These are phyloP conservation scores for Theropithecus gelada DNA, from an alignment of 2,113 vertebrate genomes.

Conservation along the genomic window DNA sequence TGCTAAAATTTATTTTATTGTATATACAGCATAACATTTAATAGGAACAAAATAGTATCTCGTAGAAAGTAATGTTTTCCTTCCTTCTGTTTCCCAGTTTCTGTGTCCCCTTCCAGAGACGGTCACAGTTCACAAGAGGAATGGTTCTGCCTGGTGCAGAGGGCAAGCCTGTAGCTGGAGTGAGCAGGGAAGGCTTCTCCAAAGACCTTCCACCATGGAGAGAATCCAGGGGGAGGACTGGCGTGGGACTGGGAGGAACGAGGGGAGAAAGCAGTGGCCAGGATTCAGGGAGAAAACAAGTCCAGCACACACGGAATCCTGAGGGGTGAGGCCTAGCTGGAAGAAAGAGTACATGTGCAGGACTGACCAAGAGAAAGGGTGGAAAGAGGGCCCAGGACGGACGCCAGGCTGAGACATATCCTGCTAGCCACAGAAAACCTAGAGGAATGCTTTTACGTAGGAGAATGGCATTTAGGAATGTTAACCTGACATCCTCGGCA, in stretches of 20 bases:
- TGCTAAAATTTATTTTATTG: not conserved
- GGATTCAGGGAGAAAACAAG: not conserved
- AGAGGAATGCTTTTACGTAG: not conserved
- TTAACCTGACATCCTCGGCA: not conserved
- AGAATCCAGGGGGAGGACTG: not conserved
- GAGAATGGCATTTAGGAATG: not conserved
- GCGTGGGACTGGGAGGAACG: accelerated
- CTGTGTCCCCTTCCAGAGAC: not conserved
- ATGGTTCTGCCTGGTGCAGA: not conserved
- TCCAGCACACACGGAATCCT: accelerated
- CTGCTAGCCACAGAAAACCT: not conserved
- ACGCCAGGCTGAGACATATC: not conserved
- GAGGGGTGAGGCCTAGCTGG: not conserved
- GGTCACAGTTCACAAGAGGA: not conserved
- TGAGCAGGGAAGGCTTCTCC: not conserved
- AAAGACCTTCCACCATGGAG: not conserved
- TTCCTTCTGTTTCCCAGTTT: not conserved
- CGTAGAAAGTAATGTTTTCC: not conserved
- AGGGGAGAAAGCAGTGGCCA: not conserved
- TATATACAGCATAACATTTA: not conserved
- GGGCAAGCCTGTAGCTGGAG: not conserved
- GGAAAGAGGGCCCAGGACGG: not conserved
- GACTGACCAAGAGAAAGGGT: not conserved
- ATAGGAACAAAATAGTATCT: not conserved
- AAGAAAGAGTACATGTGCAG: not conserved